Conservation (phyloP, 2,797 vertebrate genomes). For the Esox masquinongy region DNA sequence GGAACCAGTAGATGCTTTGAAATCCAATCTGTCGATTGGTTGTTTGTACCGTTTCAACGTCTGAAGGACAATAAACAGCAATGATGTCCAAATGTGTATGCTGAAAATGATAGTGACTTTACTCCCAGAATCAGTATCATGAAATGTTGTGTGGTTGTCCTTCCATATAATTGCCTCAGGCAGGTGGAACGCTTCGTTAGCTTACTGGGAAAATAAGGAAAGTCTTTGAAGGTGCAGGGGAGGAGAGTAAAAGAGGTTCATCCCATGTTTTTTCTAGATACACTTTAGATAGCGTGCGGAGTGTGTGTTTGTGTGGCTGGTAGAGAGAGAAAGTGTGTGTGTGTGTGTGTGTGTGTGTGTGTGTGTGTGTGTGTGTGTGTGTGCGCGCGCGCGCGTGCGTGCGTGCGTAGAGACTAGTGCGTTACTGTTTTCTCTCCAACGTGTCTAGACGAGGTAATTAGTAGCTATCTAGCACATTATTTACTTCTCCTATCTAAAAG, state of each 20-base stretch:
- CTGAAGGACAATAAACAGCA: too few species aligned
- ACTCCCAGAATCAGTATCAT: too few species aligned
- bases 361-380: neutral
- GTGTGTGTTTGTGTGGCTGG: conserved; percentile 6
- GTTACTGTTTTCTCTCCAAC: conserved; percentile 65
- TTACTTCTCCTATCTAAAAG: conserved; percentile 44
- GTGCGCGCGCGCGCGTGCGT: neutral
- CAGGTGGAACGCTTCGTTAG: too few species aligned
- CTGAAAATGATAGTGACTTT: too few species aligned
- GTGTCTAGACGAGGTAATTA: conserved; percentile 78
- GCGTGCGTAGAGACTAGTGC: conserved; percentile 25
- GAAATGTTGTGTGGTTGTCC: too few species aligned
- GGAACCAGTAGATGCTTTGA: too few species aligned
- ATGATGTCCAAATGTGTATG: too few species aligned
- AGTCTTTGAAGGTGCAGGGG: too few species aligned
- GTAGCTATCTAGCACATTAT: conserved; percentile 53
- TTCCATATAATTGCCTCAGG: too few species aligned
- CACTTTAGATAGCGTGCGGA: conserved; percentile 20
- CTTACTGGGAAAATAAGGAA: too few species aligned
- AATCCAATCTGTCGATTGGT: too few species aligned
- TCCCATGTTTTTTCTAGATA: conserved; percentile 44
- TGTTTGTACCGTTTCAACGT: too few species aligned
- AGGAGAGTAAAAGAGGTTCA: neutral
- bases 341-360: conserved; percentile 11
- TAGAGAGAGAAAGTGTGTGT: neutral